These are phyloP conservation scores for Calephelis nemesis DNA, from an alignment of 1,140 invertebrate genomes.

Conservation along the genomic window DNA sequence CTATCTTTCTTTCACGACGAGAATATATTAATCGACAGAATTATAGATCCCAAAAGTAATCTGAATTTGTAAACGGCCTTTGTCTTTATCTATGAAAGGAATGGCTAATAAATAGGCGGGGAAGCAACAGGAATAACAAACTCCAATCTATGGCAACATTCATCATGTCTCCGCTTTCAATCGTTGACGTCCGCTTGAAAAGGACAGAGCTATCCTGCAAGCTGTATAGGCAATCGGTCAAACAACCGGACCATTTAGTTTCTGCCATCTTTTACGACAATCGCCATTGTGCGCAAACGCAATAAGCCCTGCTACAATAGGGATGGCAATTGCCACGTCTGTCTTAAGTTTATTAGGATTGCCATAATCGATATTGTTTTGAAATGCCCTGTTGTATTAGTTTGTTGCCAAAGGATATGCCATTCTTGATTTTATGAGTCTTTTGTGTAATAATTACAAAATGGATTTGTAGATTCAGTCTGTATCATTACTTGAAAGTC, in stretches of 20 bases:
- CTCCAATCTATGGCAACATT: conserved; percentile 49
- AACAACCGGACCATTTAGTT: conserved; percentile 61
- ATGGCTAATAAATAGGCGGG: conserved; percentile 44
- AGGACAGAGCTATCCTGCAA: conserved; percentile 44
- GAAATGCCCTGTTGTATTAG: conserved; percentile 40
- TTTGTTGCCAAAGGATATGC: conserved; percentile 35
- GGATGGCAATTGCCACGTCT: conserved; percentile 41
- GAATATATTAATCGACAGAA: conserved; percentile 3
- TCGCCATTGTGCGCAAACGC: conserved; percentile 49
- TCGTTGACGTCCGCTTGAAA: conserved; percentile 45
- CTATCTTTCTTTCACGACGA: neutral
- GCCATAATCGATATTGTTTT: conserved; percentile 28
- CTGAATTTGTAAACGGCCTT: conserved; percentile 27
- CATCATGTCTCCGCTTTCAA: conserved; percentile 55
- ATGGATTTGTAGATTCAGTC: no score
- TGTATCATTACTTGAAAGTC: no score
- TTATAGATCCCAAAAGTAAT: conserved; percentile 18
- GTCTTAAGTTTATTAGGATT: conserved; percentile 49
- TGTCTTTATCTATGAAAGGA: conserved; percentile 29
- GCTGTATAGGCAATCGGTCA: conserved; percentile 58
- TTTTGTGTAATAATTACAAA: no score
- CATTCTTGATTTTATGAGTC: no score
- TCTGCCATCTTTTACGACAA: conserved; percentile 64
- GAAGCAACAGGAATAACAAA: conserved; percentile 41
- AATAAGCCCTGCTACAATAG: conserved; percentile 51